Percentiles rank a stretch among this genome's conserved stretches.
These are phyloP conservation scores for Mico argentatus DNA, from an alignment of 2,797 vertebrate species.

Conservation along the genomic window DNA sequence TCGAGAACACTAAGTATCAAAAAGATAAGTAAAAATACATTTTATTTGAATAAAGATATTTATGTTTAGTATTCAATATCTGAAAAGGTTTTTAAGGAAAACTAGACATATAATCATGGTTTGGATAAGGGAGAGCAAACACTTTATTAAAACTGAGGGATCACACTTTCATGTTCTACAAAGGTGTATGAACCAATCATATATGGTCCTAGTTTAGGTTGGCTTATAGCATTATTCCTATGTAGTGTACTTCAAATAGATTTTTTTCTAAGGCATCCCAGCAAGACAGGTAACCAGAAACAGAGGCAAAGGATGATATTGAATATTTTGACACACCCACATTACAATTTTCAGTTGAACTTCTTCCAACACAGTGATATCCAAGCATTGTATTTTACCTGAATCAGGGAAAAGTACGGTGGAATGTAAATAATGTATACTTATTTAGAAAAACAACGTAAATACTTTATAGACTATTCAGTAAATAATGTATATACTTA, in stretches of 20 bases:
- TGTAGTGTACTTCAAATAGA: background rate
- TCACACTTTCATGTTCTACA: background rate
- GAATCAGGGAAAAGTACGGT: conserved; percentile 69
- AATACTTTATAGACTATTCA: conserved; percentile 79
- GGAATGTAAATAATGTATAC: conserved; percentile 79
- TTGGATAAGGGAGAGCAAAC: background rate
- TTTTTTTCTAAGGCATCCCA: background rate
- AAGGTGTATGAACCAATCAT: background rate
- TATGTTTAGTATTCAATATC: background rate
- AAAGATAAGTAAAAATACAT: background rate
- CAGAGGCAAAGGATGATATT: background rate
- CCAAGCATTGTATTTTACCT: conserved; percentile 49
- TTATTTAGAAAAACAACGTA: conserved; percentile 79
- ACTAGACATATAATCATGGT: background rate
- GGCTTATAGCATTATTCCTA: background rate
- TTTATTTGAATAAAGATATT: conserved; percentile 4
- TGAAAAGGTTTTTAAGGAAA: background rate
- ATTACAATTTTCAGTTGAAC: background rate
- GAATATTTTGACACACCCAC: background rate
- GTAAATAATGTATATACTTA: conserved; percentile 82
- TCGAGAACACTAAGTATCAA: background rate
- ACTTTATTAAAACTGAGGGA: background rate
- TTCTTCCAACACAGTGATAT: conserved; percentile 32
- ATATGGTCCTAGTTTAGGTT: background rate
- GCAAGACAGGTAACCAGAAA: background rate